Conservation (phyloP, 2,888 invertebrate genomes). For the Amiota minor region DNA sequence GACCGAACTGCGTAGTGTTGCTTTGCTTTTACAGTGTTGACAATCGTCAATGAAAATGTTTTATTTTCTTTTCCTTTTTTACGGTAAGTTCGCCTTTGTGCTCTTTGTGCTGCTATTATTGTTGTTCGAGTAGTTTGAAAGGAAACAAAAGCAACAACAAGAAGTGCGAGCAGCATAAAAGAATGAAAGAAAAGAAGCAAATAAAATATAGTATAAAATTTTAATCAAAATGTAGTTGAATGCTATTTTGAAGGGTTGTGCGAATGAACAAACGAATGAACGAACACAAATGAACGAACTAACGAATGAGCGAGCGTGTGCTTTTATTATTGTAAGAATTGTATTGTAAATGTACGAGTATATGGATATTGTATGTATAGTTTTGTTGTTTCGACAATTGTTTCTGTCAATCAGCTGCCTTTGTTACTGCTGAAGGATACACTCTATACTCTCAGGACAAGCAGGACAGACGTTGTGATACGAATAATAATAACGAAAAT, state of each 20-base stretch:
- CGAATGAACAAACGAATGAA: slow-evolving; percentile 6
- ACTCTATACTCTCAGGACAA: slow-evolving; percentile 16
- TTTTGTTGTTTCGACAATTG: slow-evolving; percentile 49
- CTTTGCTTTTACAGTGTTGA: background rate
- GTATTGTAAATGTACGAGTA: background rate
- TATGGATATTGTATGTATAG: background rate
- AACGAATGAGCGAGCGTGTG: slow-evolving; percentile 8
- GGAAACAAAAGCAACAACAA: background rate
- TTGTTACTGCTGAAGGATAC: slow-evolving; percentile 65
- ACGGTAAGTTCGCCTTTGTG: slow-evolving; percentile 13
- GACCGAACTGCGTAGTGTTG: background rate
- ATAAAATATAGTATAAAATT: slow-evolving; percentile 53
- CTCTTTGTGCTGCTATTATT: slow-evolving; percentile 14
- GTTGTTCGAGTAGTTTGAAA: slow-evolving; percentile 13
- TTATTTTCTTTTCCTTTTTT: background rate
- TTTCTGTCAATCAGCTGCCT: slow-evolving; percentile 67
- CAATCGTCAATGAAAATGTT: slow-evolving; percentile 10
- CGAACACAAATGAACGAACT: background rate
- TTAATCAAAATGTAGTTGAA: slow-evolving; percentile 63
- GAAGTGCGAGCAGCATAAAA: background rate
- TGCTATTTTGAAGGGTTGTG: slow-evolving; percentile 2
- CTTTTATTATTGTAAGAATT: slow-evolving; percentile 1
- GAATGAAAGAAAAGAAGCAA: slow-evolving; percentile 7
- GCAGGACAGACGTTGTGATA: slow-evolving; percentile 6
- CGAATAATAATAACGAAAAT: background rate